phyloP scores from a whole-genome alignment of 2,113 vertebrate genomes.

The Piprites chloris region DNA sequence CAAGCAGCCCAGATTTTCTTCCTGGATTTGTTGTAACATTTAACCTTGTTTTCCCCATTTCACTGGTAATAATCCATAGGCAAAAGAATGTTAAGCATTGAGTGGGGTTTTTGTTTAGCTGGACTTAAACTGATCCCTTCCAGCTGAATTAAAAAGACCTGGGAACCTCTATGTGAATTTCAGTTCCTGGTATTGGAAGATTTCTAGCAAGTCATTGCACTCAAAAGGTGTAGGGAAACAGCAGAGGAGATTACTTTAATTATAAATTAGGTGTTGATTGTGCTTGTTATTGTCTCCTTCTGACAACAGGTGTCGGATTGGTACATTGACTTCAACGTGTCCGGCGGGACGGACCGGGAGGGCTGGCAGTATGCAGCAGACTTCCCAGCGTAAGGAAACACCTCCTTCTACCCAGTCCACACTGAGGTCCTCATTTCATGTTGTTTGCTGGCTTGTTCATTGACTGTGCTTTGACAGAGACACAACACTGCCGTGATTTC shows the following conservation, averaged over 20 bases:
- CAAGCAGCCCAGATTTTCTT: neutral
- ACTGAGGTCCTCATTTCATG: neutral
- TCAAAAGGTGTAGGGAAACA: neutral
- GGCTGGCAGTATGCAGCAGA: conserved; percentile 98
- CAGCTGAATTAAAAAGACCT: neutral
- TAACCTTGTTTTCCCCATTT: neutral
- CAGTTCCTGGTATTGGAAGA: neutral
- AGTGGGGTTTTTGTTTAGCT: neutral
- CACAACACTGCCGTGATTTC: neutral
- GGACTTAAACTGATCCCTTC: neutral
- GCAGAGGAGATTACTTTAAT: neutral
- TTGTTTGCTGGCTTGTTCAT: neutral
- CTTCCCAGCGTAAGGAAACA: conserved; percentile 86
- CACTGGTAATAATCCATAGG: neutral
- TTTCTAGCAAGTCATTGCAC: neutral
- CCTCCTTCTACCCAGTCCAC: neutral
- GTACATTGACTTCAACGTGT: conserved; percentile 85
- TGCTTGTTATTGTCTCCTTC: neutral
- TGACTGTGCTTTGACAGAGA: neutral
- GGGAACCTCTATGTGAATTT: neutral
- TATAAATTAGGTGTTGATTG: neutral
- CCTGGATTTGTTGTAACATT: neutral
- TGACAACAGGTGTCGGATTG: conserved; percentile 88
- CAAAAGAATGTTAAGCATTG: neutral
- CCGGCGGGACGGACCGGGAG: conserved; percentile 86